Conservation (phyloP, 53 echinoderm and acorn worm genomes). For the Echinarachnius parma region DNA sequence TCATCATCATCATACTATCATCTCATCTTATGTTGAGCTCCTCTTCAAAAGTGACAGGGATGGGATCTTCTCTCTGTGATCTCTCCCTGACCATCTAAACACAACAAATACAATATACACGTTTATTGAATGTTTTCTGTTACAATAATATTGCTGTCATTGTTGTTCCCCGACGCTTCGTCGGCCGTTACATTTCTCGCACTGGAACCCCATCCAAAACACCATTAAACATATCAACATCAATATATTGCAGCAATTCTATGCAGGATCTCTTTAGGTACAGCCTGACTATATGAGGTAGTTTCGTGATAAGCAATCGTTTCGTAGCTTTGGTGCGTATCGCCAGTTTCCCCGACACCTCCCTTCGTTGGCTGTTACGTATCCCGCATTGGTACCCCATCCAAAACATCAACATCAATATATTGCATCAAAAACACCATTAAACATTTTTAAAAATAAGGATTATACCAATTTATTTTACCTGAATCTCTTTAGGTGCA, state of each 20-base stretch:
- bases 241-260: too few species aligned
- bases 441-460: too few species aligned
- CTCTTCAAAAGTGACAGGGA: constrained; percentile 83
- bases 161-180: too few species aligned
- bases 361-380: constrained; percentile 66
- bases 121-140: too few species aligned
- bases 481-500: constrained; percentile 92
- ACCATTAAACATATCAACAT: too few species aligned
- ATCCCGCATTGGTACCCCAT: constrained; percentile 73
- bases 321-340: constrained; percentile 78
- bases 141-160: too few species aligned
- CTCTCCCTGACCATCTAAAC: constrained; percentile 83
- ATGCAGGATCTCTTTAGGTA: constrained; percentile 88
- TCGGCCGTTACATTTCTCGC: too few species aligned
- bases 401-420: too few species aligned
- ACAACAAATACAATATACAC: neutral
- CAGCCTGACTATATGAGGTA: constrained; percentile 77
- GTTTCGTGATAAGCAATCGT: constrained; percentile 76
- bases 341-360: constrained; percentile 53
- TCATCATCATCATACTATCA: too few species aligned
- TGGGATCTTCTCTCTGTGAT: constrained; percentile 89
- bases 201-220: too few species aligned
- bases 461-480: neutral
- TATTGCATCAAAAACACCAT: too few species aligned
- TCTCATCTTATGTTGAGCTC: constrained; percentile 72